These are phyloP conservation scores for Crax fasciolata DNA, from an alignment of 2,797 vertebrate genomes.

Conservation along the genomic window DNA sequence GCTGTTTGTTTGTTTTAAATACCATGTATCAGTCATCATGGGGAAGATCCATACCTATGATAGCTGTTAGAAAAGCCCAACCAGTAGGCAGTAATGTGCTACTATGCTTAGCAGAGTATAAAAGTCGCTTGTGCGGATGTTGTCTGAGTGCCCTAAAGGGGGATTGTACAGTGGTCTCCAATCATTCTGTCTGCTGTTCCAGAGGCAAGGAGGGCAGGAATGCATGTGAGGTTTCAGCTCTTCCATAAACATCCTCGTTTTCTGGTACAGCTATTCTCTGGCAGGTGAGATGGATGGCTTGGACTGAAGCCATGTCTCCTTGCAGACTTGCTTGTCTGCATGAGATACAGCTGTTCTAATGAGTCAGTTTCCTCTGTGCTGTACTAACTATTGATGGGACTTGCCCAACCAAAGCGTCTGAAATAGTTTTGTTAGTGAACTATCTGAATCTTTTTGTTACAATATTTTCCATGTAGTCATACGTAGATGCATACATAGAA, in stretches of 20 bases:
- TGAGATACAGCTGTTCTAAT: background rate
- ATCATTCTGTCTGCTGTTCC: background rate
- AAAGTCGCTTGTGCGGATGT: background rate
- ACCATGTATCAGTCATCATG: background rate
- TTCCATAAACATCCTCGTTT: background rate
- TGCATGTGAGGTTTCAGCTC: rapidly evolving
- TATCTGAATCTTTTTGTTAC: background rate
- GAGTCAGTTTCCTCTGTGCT: background rate
- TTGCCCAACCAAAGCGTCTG: background rate
- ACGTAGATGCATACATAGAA: background rate
- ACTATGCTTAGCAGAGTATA: background rate
- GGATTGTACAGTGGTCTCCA: rapidly evolving
- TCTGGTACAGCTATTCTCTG: background rate
- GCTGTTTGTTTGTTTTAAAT: background rate
- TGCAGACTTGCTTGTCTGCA: background rate
- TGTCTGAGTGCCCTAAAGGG: background rate
- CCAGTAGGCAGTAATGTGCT: background rate
- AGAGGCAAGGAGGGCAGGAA: background rate
- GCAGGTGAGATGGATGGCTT: background rate
- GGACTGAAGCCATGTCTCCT: background rate
- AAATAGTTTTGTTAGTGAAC: background rate
- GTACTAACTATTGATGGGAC: rapidly evolving
- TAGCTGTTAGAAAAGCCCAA: background rate
- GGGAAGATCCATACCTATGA: background rate
- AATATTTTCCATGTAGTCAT: background rate